Evolutionary conservation across 2,797 vertebrate genomes (phyloP).

Genomic region (Aulostomus chinensis): DNA sequence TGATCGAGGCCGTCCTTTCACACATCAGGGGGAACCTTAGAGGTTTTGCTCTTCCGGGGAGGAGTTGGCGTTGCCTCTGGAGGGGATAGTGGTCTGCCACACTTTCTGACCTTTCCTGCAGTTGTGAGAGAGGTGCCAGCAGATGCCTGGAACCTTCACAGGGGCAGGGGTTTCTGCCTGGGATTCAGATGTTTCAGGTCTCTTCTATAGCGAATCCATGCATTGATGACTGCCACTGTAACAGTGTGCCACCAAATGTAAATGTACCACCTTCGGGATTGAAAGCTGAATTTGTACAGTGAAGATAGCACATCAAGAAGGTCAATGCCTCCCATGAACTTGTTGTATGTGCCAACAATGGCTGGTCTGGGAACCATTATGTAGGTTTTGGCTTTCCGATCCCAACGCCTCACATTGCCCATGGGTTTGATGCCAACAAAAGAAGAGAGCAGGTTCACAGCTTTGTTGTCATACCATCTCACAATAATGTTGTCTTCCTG

Average conservation of each 20-base stretch:
- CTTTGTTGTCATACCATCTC: conserved; percentile 43
- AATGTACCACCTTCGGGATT: conserved; percentile 36
- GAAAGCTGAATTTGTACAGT: conserved; percentile 34
- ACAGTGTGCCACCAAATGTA: conserved; percentile 49
- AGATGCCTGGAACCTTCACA: conserved; percentile 33
- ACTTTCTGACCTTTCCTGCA: conserved; percentile 27
- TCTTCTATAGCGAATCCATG: conserved; percentile 48
- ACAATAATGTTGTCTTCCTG: conserved; percentile 20
- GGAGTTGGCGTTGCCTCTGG: neutral
- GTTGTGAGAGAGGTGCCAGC: conserved; percentile 26
- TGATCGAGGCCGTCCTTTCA: conserved; percentile 33
- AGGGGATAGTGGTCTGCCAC: conserved; percentile 31
- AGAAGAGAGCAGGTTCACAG: conserved; percentile 27
- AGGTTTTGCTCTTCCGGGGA: neutral
- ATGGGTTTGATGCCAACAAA: conserved; percentile 13
- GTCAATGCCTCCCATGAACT: conserved; percentile 40
- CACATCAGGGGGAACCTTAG: conserved; percentile 18
- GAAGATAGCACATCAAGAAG: conserved; percentile 32
- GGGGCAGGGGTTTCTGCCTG: conserved; percentile 10
- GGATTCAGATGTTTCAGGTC: conserved; percentile 21
- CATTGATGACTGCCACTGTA: conserved; percentile 43
- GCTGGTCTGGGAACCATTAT: conserved; percentile 41
- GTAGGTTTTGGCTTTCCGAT: conserved; percentile 27
- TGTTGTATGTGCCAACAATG: conserved; percentile 41
- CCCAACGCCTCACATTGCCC: conserved; percentile 27